Percentiles rank a stretch among this genome's conserved stretches.
Evolutionary conservation across 2,797 vertebrate genomes (phyloP).

Genomic region (Rhabdophis nuchalis): DNA sequence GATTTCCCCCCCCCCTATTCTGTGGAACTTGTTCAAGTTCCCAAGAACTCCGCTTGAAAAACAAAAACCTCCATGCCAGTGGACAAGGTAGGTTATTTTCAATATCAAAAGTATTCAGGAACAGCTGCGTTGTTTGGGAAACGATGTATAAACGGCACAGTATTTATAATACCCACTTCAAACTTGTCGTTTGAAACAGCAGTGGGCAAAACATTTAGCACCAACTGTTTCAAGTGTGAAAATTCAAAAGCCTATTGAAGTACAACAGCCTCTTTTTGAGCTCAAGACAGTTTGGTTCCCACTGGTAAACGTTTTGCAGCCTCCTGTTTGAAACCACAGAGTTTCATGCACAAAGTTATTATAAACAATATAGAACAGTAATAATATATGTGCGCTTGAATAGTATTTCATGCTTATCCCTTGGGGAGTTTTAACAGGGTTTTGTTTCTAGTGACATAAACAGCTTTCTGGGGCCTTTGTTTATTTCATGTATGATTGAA

Average conservation of each 20-base stretch:
- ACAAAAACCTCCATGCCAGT: background rate
- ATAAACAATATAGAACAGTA: background rate
- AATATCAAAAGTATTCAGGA: background rate
- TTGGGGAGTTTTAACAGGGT: background rate
- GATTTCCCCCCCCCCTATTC: accelerated
- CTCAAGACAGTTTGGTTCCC: background rate
- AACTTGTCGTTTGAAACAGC: background rate
- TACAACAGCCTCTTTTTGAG: background rate
- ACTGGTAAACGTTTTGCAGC: background rate
- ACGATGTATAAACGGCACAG: background rate
- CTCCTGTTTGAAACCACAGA: background rate
- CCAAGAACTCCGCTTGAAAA: background rate
- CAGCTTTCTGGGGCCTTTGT: background rate
- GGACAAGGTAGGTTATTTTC: background rate
- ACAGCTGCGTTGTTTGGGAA: background rate
- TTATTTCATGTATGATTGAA: background rate
- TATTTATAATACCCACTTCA: background rate
- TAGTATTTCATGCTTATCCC: background rate
- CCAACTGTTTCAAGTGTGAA: background rate
- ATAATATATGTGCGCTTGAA: background rate
- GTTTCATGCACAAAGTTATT: background rate
- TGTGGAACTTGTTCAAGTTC: background rate
- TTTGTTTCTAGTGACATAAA: background rate
- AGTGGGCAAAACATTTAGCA: background rate
- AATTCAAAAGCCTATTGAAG: background rate